Percentiles rank a stretch among this genome's conserved stretches.
Evolutionary conservation across 2,888 invertebrate species (phyloP).

Genomic region (Carabus problematicus): DNA sequence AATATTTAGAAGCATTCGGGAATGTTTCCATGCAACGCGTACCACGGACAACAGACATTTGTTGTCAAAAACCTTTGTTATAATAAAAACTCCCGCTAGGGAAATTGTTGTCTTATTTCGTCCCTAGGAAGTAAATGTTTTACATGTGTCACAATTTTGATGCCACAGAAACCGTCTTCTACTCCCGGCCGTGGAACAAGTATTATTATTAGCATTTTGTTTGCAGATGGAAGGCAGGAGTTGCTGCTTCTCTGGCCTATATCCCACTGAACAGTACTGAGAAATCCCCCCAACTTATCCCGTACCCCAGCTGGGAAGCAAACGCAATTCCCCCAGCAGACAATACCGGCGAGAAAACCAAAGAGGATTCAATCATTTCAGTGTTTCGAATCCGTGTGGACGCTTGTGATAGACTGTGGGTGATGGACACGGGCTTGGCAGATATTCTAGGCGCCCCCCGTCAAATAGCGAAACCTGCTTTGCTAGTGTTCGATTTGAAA

Average conservation of each 20-base stretch:
- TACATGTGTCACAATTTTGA: too few relatives aligned
- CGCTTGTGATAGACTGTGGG: constrained; percentile 82
- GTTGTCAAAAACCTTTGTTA: too few relatives aligned
- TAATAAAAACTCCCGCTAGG: too few relatives aligned
- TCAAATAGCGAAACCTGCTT: constrained; percentile 68
- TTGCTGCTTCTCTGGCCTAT: constrained; percentile 74
- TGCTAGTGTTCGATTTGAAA: constrained; percentile 77
- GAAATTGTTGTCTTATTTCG: too few relatives aligned
- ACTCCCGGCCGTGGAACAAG: too few relatives aligned
- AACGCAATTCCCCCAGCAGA: constrained; percentile 73
- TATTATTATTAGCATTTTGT: too few relatives aligned
- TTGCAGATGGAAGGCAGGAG: constrained; percentile 69
- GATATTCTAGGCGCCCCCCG: constrained; percentile 74
- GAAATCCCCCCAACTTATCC: constrained; percentile 74
- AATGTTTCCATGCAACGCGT: too few relatives aligned
- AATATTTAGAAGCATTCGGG: too few relatives aligned
- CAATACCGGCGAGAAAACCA: constrained; percentile 46
- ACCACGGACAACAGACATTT: too few relatives aligned
- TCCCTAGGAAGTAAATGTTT: too few relatives aligned
- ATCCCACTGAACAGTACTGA: constrained; percentile 62
- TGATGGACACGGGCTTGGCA: constrained; percentile 79
- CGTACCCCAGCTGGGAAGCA: constrained; percentile 80
- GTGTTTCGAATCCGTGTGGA: constrained; percentile 78
- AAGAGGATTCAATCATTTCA: constrained; percentile 68
- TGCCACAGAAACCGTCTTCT: too few relatives aligned